phyloP scores from a whole-genome alignment of 2,113 vertebrate genomes.

The Myiagra hebetior region DNA sequence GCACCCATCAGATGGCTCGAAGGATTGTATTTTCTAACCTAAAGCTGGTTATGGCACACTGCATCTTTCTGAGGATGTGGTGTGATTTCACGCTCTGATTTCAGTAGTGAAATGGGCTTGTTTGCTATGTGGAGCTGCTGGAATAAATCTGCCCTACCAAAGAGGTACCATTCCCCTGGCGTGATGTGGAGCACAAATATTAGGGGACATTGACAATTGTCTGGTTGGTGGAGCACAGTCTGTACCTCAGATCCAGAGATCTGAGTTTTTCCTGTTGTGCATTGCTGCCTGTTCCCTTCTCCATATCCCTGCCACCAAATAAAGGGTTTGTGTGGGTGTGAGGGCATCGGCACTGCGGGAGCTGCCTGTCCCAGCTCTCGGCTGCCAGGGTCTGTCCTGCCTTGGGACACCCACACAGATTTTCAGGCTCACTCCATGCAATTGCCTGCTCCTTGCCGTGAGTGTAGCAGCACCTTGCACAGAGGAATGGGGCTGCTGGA shows the following conservation, averaged over 20 bases:
- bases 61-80: rapidly evolving
- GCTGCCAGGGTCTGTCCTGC: not conserved
- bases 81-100: rapidly evolving
- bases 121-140: not conserved
- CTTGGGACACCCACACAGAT: not conserved
- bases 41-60: not conserved
- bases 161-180: rapidly evolving
- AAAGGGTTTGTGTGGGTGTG: rapidly evolving
- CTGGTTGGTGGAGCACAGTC: not conserved
- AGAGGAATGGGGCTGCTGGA: not conserved
- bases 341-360: rapidly evolving
- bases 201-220: rapidly evolving
- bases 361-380: not conserved
- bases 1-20: not conserved
- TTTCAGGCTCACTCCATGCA: not conserved
- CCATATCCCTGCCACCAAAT: rapidly evolving
- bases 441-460: rapidly evolving
- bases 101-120: not conserved
- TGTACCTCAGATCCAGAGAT: not conserved
- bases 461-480: not conserved
- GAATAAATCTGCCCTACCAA: not conserved
- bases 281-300: not conserved
- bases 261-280: not conserved
- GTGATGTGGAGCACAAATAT: rapidly evolving
- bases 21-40: not conserved